Evolutionary conservation across 1,140 invertebrate species (phyloP).

Genomic region (Zaprionus taronus): DNA sequence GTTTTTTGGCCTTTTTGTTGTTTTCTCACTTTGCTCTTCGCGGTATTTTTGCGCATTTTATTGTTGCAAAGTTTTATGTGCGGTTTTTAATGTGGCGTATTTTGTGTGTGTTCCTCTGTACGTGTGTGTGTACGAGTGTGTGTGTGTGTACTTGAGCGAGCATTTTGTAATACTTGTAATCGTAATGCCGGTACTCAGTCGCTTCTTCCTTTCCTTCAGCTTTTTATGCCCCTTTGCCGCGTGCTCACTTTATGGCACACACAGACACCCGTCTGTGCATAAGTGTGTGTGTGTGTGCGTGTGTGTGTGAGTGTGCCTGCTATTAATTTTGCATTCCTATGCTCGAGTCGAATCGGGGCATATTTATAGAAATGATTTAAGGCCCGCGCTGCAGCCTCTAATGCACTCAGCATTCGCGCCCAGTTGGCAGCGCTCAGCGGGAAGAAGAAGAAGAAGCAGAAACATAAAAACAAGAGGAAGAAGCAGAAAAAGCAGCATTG

Average conservation of each 20-base stretch:
- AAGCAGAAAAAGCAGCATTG: neutral
- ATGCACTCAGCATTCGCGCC: constrained; percentile 18
- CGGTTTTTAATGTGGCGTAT: constrained; percentile 47
- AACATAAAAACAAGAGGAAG: constrained; percentile 1
- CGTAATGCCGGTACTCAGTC: constrained; percentile 42
- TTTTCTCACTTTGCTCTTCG: constrained; percentile 26
- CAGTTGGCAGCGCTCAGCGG: constrained; percentile 30
- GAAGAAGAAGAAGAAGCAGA: constrained; percentile 14
- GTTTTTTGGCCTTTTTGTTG: constrained; percentile 5
- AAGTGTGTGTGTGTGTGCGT: neutral
- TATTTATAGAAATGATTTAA: constrained; percentile 73
- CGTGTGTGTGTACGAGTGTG: neutral
- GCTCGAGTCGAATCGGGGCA: constrained; percentile 31
- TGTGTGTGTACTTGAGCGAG: constrained; percentile 6
- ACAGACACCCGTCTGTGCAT: neutral
- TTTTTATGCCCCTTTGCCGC: constrained; percentile 51
- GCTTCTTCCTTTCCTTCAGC: constrained; percentile 33
- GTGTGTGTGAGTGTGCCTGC: constrained; percentile 7
- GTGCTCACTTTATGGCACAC: constrained; percentile 35
- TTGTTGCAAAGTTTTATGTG: constrained; percentile 54
- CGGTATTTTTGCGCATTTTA: constrained; percentile 44
- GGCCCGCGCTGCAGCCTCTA: constrained; percentile 7
- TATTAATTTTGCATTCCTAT: constrained; percentile 56
- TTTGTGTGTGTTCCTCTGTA: constrained; percentile 13
- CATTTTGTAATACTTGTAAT: constrained; percentile 63